Base-by-base conservation (phyloP, 2,797 vertebrate species). In the Antennarius maculatus region DNA sequence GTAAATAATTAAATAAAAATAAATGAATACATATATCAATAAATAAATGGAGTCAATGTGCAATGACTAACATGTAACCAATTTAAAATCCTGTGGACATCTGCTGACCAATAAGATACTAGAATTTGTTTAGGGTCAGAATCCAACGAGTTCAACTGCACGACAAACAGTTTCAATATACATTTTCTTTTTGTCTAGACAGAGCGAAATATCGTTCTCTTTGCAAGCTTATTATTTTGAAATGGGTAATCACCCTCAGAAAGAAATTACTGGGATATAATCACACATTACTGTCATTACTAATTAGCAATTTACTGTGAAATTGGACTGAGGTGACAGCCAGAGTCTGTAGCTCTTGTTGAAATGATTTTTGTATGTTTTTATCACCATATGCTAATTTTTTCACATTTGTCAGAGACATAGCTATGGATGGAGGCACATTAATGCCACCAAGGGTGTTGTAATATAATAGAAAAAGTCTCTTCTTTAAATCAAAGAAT, bases 321-420 rank as follows among this genome's bases (percentile, higher is more conserved):
- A 45, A 51, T 45, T 58, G 8, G n/a, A 42, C n/a, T 29, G 34
- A 27, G 18, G 28, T 53, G 29, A 67, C 65, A 59, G 2, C 37
- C 18, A 14, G 8, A 9, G 15, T 60, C 31, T 8, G 4, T 6
- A 34, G 31, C 1, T 34, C 5, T 2, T 34, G 18, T 49, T 27
- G 28, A n/a, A 51, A 58, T 43, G 27, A 54, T 53, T 17, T 34
- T 45, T 27, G 18, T 27, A 29, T 37, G 10, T 18, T 29, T 61
- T 54, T 39, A 23, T 54, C 34, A 42, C 66, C 13, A 41, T 28
- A 23, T 61, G 50, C 45, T 61, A 54, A 61, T 54, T 41, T 29
- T 54, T 27, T 34, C 29, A 53, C 31, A 54, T 53, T 52, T 61
- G 3, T 28, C 15, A 42, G 23, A 17, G 3, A 6, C 34, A 14